phyloP scores from a whole-genome alignment of 2,888 invertebrate species.

The Entomobrya proxima region DNA sequence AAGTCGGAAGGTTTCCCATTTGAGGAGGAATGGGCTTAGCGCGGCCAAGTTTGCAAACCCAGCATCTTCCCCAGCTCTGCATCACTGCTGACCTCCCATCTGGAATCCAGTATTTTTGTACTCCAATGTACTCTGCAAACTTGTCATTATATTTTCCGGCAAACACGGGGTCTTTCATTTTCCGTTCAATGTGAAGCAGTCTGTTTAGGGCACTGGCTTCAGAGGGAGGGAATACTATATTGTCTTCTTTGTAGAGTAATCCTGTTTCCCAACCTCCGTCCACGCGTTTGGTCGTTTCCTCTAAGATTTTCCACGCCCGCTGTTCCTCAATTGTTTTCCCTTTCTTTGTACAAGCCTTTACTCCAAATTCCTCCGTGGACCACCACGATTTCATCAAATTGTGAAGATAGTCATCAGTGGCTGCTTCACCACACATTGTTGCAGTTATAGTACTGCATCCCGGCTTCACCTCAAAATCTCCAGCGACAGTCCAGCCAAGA shows the following conservation, averaged over 20 bases:
- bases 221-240: too few species aligned
- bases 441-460: neutral
- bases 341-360: neutral
- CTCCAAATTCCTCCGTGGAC: constrained; percentile 6
- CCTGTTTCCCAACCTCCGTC: constrained; percentile 61
- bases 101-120: constrained; percentile 16
- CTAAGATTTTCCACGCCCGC: neutral
- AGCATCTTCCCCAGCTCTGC: neutral
- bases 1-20: constrained; percentile 4
- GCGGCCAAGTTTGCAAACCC: constrained; percentile 51
- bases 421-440: neutral
- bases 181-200: constrained; percentile 25
- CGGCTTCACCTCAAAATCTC: neutral
- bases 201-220: constrained; percentile 31
- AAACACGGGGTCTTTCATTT: constrained; percentile 36
- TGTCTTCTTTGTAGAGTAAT: constrained; percentile 57
- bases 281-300: constrained; percentile 1
- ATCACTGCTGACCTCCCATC: neutral
- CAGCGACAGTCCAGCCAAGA: neutral
- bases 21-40: constrained; percentile 28
- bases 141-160: constrained; percentile 43
- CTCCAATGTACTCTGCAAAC: constrained; percentile 51
- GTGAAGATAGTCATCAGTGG: constrained; percentile 9
- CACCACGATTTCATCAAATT: too few species aligned
- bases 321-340: neutral